Evolutionary conservation across 2,113 vertebrate species (phyloP), one percentile per base, ranked within the genome.

Genomic region (Tyto alba): DNA sequence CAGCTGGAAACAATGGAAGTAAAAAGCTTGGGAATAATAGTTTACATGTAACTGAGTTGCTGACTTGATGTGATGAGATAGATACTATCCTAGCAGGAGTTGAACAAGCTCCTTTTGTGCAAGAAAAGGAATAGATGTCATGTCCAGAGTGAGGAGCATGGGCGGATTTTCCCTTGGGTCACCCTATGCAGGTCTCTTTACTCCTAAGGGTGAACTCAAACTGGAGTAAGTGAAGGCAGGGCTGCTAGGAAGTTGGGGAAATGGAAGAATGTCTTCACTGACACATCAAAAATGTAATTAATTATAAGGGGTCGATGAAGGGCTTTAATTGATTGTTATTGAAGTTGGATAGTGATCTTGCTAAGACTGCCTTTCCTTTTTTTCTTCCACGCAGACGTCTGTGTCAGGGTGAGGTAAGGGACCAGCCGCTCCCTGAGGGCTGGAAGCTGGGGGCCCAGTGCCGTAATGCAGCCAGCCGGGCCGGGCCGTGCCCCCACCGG

Each of bases 381-480:
- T 69, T 87, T 76, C 10, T 41, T 59, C 43, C 38, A 4, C 23
- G 10, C 10, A 53, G 34, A 10, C 53, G 34, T 30, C 15, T 41
- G 12, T 40, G 38, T 47, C 2, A 4, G 36, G 29, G 38, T n/a
- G 25, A 8, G n/a, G 43, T 3, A 50, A 52, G 43, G 55, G 63
- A 13, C 41, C 22, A 12, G 30, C 27, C 50, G 41, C n/a, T 38
- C 16, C 10, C 29, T 53, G 4, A 30, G 41, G 16, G 2, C 32
- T 20, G 22, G 40, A 19, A 13, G 16, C 14, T 9, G 7, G 34
- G 23, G 23, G 27, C 26, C n/a, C 22, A 17, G 43, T 34, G 10
- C 0, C 2, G 19, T 43, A 7, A 22, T 26, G 4, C 18, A 64
- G 25, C 11, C 23, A 30, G 15, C n/a, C n/a, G n/a, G n/a, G n/a